Base-by-base conservation (phyloP, 2,888 invertebrate genomes). In the Diaprepes abbreviatus region DNA sequence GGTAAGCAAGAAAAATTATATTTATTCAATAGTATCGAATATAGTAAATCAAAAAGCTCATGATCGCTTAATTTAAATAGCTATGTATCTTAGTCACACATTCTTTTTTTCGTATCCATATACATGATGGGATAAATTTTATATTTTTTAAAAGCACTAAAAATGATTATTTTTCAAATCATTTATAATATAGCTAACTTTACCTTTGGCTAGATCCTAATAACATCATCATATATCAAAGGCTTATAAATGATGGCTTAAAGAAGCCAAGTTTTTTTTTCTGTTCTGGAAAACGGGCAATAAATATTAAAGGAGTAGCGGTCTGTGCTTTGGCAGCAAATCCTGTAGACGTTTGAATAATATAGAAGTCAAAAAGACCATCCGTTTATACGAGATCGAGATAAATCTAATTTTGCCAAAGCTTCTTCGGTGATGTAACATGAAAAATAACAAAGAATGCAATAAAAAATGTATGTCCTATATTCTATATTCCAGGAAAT, bases 241-340 rank as follows among this genome's bases (percentile, higher is more conserved):
- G 36, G n/a, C 14, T 38, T 38, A 2, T 38, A 38, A 38, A 38
- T 38, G 36, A 38, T 14, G 36, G 12, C 36, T 12, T 38, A 14
- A 14, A 35, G 6, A 38, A 38, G 36, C 14, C 36, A 14, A 38
- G 14, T 14, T 14, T 36, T 38, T 36, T 35, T 38, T 38, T 1
- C 36, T 14, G 36, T 14, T 14, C 14, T 38, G 14, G 36, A 38
- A 38, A 38, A 38, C 36, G 36, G 14, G 14, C 36, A 12, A 38
- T 38, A 38, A 38, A 38, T 38, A 38, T 38, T 38, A 14, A 38
- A 38, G 36, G 12, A 38, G 35, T n/a, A 14, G 36, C 36, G 36
- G 36, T 38, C 14, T 38, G 3, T 38, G 14, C 36, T 38, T 38
- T 6, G 36, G 36, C 36, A 38, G 14, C 36, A 38, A 38, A 38